Conservation (phyloP, 1,140 invertebrate genomes). For the Halesus radiatus region DNA sequence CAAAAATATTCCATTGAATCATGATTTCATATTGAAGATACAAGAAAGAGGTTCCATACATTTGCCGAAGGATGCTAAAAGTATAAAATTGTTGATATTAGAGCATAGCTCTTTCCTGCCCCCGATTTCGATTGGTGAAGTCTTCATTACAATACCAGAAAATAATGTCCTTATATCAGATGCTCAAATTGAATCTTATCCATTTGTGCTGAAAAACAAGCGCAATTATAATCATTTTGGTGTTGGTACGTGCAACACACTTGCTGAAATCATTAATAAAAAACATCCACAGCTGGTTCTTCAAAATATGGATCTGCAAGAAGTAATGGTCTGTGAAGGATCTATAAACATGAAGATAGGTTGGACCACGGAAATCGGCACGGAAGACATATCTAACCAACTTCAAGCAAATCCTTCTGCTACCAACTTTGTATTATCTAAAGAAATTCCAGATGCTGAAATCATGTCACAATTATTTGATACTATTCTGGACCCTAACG, state of each 20-base stretch:
- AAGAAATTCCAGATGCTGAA: conserved; percentile 19
- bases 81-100: conserved; percentile 44
- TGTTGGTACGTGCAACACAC: conserved; percentile 20
- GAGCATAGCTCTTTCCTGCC: conserved; percentile 35
- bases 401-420: background rate
- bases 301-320: conserved; percentile 39
- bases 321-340: conserved; percentile 33
- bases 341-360: conserved; percentile 22
- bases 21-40: conserved; percentile 45
- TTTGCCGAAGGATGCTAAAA: conserved; percentile 28
- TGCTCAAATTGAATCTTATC: conserved; percentile 17
- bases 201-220: conserved; percentile 28
- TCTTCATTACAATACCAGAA: conserved; percentile 11
- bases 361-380: conserved; percentile 9
- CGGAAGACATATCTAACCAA: background rate
- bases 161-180: conserved; percentile 11
- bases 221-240: conserved; percentile 32
- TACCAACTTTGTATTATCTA: background rate
- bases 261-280: conserved; percentile 27
- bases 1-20: conserved; percentile 26
- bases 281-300: conserved; percentile 35
- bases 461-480: conserved; percentile 39
- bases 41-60: conserved; percentile 48
- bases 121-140: background rate
- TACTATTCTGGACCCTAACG: conserved; percentile 47